Evolutionary conservation across 2,797 vertebrate genomes (phyloP).

Genomic region (Betta splendens): DNA sequence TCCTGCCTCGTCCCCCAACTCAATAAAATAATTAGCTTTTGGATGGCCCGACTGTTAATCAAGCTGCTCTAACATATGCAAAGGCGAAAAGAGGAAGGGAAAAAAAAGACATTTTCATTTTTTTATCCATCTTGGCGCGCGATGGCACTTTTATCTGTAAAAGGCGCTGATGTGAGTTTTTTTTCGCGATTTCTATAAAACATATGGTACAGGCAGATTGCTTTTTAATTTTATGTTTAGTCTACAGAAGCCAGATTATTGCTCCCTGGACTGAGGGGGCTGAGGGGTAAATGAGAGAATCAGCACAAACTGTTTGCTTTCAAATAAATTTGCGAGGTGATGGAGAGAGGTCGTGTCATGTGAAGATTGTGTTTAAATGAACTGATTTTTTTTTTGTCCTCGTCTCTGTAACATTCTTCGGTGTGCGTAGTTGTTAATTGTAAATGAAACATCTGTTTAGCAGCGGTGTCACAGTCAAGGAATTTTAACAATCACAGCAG

Average conservation of each 20-base stretch:
- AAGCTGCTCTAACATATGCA: slow-evolving; percentile 82
- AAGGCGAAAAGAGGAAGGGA: slow-evolving; percentile 58
- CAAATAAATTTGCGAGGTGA: slow-evolving; percentile 75
- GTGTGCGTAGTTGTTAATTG: slow-evolving; percentile 65
- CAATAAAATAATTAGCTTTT: slow-evolving; percentile 88
- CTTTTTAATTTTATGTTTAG: slow-evolving; percentile 87
- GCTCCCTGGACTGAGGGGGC: slow-evolving; percentile 60
- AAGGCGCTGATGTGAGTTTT: slow-evolving; percentile 80
- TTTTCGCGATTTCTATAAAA: slow-evolving; percentile 75
- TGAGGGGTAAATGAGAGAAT: slow-evolving; percentile 69
- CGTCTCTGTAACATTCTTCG: slow-evolving; percentile 40
- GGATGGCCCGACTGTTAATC: slow-evolving; percentile 81
- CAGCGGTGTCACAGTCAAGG: slow-evolving; percentile 36
- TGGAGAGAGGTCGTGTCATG: slow-evolving; percentile 53
- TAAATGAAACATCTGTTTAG: slow-evolving; percentile 77
- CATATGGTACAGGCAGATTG: slow-evolving; percentile 75
- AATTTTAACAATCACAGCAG: slow-evolving; percentile 54
- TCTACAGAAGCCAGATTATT: slow-evolving; percentile 84
- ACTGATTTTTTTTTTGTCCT: slow-evolving; percentile 31
- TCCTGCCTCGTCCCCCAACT: slow-evolving; percentile 78
- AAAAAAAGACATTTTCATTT: slow-evolving; percentile 68
- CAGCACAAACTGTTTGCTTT: slow-evolving; percentile 78
- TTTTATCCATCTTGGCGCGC: slow-evolving; percentile 74
- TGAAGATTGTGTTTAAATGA: slow-evolving; percentile 78
- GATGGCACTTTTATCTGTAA: slow-evolving; percentile 79